Evolutionary conservation across 1,140 invertebrate species (phyloP).

Genomic region (Tetramorium simillimum): DNA sequence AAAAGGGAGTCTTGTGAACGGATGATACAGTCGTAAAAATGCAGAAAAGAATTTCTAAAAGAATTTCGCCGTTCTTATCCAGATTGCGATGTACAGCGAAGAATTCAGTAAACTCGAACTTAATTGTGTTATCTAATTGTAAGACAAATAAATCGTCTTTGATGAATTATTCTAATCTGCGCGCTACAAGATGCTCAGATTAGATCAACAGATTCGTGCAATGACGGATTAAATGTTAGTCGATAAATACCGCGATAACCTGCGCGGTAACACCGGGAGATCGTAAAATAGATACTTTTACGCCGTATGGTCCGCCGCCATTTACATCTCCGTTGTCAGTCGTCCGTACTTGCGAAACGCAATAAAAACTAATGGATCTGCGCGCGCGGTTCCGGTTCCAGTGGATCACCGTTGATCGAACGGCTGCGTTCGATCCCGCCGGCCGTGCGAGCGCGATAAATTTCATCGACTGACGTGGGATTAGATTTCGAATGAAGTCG

Average conservation of each 20-base stretch:
- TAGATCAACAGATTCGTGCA: slow-evolving; percentile 14
- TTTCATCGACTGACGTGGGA: slow-evolving; percentile 52
- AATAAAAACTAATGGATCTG: slow-evolving; percentile 60
- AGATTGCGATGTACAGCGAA: not conserved
- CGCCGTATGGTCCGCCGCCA: not conserved
- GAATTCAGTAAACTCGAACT: not conserved
- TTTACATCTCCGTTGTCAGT: slow-evolving; percentile 8
- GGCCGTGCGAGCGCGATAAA: slow-evolving; percentile 60
- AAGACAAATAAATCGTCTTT: slow-evolving; percentile 20
- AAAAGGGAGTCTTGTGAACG: not conserved
- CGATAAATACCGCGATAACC: slow-evolving; percentile 56
- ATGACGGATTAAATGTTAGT: slow-evolving; percentile 11
- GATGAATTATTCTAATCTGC: not conserved
- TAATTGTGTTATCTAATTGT: not conserved
- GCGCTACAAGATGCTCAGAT: slow-evolving; percentile 45
- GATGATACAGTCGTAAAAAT: not conserved
- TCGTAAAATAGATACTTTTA: slow-evolving; percentile 41
- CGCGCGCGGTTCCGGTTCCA: slow-evolving; percentile 14
- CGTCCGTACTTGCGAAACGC: not conserved
- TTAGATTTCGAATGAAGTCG: slow-evolving; percentile 69
- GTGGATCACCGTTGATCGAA: not conserved
- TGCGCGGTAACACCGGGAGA: not conserved
- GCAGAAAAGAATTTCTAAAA: not conserved
- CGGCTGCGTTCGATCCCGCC: not conserved
- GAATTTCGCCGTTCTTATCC: not conserved